Percentiles rank a stretch among this genome's conserved stretches.
Evolutionary conservation across 2,797 vertebrate species (phyloP).

Genomic region (Psittacula derbiana): DNA sequence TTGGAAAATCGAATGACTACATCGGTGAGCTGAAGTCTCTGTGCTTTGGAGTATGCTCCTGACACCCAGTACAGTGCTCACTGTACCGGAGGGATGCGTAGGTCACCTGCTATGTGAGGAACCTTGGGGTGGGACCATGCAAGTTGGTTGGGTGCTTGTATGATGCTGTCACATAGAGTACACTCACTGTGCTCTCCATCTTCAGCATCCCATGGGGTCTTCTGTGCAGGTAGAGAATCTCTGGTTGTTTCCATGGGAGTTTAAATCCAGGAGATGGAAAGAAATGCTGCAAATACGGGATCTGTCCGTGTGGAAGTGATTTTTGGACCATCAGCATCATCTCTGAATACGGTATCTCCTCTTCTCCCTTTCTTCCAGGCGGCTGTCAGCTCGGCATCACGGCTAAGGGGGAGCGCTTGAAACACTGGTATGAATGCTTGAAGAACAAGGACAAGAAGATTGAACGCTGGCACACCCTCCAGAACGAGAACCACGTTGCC

Average conservation of each 20-base stretch:
- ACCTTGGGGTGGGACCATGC: not conserved
- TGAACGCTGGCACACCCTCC: slow-evolving; percentile 95
- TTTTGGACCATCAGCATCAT: not conserved
- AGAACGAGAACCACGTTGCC: slow-evolving; percentile 87
- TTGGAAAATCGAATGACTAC: slow-evolving; percentile 95
- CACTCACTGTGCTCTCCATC: not conserved
- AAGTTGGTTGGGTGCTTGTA: not conserved
- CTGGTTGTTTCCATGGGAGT: not conserved
- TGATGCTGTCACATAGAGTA: no score
- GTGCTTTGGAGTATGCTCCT: not conserved
- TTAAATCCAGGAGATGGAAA: not conserved
- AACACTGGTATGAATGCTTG: slow-evolving; percentile 96
- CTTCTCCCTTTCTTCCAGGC: slow-evolving; percentile 71
- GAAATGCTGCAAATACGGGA: rapidly evolving
- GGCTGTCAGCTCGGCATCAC: slow-evolving; percentile 95
- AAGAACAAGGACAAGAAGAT: slow-evolving; percentile 99
- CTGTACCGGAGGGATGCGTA: rapidly evolving
- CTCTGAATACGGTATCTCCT: not conserved
- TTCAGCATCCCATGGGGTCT: rapidly evolving
- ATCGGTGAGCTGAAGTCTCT: slow-evolving; percentile 82
- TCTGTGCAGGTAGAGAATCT: not conserved
- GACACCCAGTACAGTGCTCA: rapidly evolving
- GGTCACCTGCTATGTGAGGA: not conserved
- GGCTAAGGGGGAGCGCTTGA: slow-evolving; percentile 93
- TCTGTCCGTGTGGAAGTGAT: rapidly evolving